These are phyloP conservation scores for Bombus ignitus DNA, from an alignment of 1,140 invertebrate species.

Conservation along the genomic window DNA sequence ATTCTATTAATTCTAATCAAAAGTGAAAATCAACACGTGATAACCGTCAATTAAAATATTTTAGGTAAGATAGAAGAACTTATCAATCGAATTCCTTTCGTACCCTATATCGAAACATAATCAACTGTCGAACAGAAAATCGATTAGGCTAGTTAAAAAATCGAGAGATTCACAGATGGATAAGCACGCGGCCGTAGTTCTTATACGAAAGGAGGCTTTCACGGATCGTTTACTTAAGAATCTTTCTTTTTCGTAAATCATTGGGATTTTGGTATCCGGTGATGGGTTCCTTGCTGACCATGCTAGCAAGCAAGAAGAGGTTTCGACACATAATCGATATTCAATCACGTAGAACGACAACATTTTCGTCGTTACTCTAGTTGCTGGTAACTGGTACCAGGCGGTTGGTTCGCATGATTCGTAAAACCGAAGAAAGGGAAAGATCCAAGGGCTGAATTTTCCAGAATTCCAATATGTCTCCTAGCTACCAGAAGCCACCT, in stretches of 20 bases:
- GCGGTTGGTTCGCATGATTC: constrained; percentile 46
- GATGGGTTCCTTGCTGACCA: constrained; percentile 51
- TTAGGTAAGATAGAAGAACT: background rate
- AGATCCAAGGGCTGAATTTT: constrained; percentile 24
- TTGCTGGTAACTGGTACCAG: constrained; percentile 52
- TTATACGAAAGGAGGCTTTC: constrained; percentile 22
- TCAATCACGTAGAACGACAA: constrained; percentile 67
- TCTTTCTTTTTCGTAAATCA: constrained; percentile 46
- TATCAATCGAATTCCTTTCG: background rate
- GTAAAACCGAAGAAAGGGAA: constrained; percentile 9
- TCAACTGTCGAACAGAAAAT: background rate
- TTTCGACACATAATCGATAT: constrained; percentile 68
- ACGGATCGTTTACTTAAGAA: constrained; percentile 49
- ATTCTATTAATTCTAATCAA: background rate
- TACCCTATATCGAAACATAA: background rate
- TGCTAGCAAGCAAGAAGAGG: constrained; percentile 40
- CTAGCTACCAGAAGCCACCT: constrained; percentile 35
- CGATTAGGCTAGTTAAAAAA: constrained; percentile 7
- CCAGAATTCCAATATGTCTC: constrained; percentile 59
- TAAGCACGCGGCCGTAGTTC: background rate
- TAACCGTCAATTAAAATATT: background rate
- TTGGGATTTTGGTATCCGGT: constrained; percentile 24
- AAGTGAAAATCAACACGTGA: background rate
- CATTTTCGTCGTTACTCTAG: constrained; percentile 61
- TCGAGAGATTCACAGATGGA: background rate